These are phyloP conservation scores for Zeuzera pyrina DNA, from an alignment of 2,888 invertebrate species.

Conservation along the genomic window DNA sequence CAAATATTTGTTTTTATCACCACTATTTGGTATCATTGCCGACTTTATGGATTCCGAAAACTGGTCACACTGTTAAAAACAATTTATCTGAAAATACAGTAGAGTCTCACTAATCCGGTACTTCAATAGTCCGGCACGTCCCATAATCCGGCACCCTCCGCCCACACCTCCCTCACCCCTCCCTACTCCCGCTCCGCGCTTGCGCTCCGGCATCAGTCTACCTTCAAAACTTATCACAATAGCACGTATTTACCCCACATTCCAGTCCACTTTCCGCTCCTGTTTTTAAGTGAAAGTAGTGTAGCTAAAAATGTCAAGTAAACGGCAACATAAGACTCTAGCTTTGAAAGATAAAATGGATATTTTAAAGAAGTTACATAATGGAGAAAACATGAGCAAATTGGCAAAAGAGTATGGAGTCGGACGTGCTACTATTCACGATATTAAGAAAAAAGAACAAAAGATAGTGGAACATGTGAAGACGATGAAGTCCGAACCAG, in stretches of 20 bases:
- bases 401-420: constrained; percentile 20
- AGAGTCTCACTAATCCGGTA: not conserved
- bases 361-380: constrained; percentile 22
- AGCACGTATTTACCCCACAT: too few species aligned
- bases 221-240: too few species aligned
- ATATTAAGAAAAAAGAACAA: constrained; percentile 20
- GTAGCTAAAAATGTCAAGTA: constrained; percentile 10
- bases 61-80: too few species aligned
- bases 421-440: constrained; percentile 20
- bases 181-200: not conserved
- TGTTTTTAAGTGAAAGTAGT: not conserved
- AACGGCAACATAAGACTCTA: constrained; percentile 12
- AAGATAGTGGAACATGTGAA: constrained; percentile 20
- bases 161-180: not conserved
- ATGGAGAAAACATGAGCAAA: constrained; percentile 20
- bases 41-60: too few species aligned
- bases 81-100: too few species aligned
- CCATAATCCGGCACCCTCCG: not conserved
- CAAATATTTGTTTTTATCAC: too few species aligned
- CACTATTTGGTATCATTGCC: too few species aligned
- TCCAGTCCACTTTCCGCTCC: too few species aligned
- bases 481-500: constrained; percentile 19
- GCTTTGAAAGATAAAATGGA: constrained; percentile 16
- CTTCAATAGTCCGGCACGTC: not conserved
- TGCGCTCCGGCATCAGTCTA: not conserved